Evolutionary conservation across 2,113 vertebrate genomes (phyloP), one percentile per base, ranked within the genome.

Genomic region (Stomatorhinus ivindoensis): DNA sequence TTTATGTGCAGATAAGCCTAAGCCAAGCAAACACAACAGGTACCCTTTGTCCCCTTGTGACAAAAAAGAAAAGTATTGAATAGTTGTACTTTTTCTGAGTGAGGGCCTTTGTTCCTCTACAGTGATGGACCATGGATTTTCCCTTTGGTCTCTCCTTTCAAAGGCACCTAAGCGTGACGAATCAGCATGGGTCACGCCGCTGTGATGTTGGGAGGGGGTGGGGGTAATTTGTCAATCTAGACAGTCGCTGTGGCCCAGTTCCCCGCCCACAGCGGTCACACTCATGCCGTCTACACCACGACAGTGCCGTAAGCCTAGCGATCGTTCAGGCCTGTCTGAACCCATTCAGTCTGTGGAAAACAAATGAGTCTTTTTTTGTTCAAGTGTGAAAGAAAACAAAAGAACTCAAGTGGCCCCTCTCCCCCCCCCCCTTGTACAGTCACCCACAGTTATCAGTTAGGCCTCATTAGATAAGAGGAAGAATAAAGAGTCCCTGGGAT

Each of bases 151-250:
- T 19, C 27, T 65, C 80, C 17, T 94, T 95, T 94, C 88, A 92
- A 91, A 93, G 93, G 93, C 94, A 93, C 42, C 90, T 90, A 89
- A 93, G 94, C 94, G 91, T 93, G 93, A 92, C 91, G 91, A 58
- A 90, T 91, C 89, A 92, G 94, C 90, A 89, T 89, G 90, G 93
- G 91, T 94, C 92, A 89, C 88, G 94, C 93, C 94, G 86, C 94
- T 93, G 94, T 83, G 93, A 94, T 55, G 50, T 19, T 42, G 53
- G 15, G 84, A 6, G 50, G 15, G 19, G 50, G 53, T 17, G 27
- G 9, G 48, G 7, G 27, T 31, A 35, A 35, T 42, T 80, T 80
- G 35, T 39, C 31, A 19, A 39, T 42, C 35, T 80, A 42, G 61
- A 31, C 61, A 69, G 61, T 31, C 3, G 3, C n/a, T 31, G 61